Base-by-base conservation (phyloP, 2,797 vertebrate genomes). In the Ataeniobius toweri region DNA sequence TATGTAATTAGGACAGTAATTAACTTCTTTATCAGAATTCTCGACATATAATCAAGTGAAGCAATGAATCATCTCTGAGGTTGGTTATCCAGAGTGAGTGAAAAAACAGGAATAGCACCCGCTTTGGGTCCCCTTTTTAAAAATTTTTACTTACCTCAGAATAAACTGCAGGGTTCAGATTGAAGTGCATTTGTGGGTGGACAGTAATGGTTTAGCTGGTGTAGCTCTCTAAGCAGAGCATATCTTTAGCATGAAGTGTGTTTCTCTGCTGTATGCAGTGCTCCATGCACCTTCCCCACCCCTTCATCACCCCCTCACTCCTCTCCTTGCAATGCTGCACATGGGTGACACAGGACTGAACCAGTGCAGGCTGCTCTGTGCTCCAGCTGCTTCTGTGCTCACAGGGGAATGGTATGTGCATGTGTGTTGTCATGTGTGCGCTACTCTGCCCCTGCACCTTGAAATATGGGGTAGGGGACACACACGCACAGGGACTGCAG, bases 291-390 rank as follows among this genome's bases (percentile, higher is more conserved):
- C 77, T 74, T 80, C 65, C 74, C 65, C 72, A 22, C 55, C 67
- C 78, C 73, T 41, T 63, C 78, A 6, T 16, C 41, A 2, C 13
- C 6, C 36, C 67, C 81, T 85, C 75, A 4, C 69, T 82, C 82
- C 86, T 84, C 72, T 82, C 81, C 84, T 85, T 85, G 84, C 87
- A 83, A 82, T 85, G 85, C 84, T 82, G 90, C 87, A 92, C 90
- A 91, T 92, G 92, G 90, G 85, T 88, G 87, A 90, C 89, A 94
- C 61, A 87, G 86, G 85, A 86, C 88, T 74, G 72, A 88, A 91
- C 89, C 79, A 86, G 86, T 83, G 89, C 80, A 61, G 86, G 81
- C 90, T 89, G 85, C 88, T 88, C 86, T 82, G 67, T 78, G 82
- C 31, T 31, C 31, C 92, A 92, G 92, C 90, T 89, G 88, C 88